phyloP scores from a whole-genome alignment of 1,140 invertebrate species.

The Oppia nitens region DNA sequence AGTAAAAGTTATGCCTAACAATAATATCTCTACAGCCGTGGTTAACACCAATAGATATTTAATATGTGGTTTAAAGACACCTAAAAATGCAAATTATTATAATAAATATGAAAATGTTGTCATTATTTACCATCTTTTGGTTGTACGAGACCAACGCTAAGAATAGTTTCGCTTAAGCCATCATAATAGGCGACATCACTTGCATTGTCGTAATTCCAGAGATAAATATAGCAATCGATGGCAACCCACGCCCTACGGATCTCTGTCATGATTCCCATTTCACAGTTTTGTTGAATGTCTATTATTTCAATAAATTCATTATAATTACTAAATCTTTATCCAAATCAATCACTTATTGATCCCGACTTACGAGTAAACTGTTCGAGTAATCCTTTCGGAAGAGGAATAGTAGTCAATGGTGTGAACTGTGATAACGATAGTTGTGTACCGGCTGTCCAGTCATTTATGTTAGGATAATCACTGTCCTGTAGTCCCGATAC shows the following conservation, averaged over 20 bases:
- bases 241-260: conserved; percentile 90
- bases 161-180: conserved; percentile 26
- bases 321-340: conserved; percentile 15
- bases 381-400: conserved; percentile 79
- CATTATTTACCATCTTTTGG: conserved; percentile 25
- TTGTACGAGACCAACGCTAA: conserved; percentile 24
- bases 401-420: conserved; percentile 59
- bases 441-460: conserved; percentile 37
- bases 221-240: conserved; percentile 93
- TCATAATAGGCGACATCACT: conserved; percentile 29
- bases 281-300: conserved; percentile 84
- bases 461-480: conserved; percentile 62
- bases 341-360: conserved; percentile 4
- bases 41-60: conserved; percentile 76
- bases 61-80: conserved; percentile 73
- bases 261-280: conserved; percentile 90
- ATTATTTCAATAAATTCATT: conserved; percentile 7
- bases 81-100: conserved; percentile 15
- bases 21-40: conserved; percentile 69
- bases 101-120: conserved; percentile 10
- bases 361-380: conserved; percentile 69
- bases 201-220: conserved; percentile 85
- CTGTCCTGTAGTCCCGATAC: conserved; percentile 71
- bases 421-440: conserved; percentile 46
- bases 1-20: conserved; percentile 34